A percentile compares a stretch with the other conserved stretches of the same genome.
Evolutionary conservation across 2,797 vertebrate species (phyloP).

Genomic region (Coendou prehensilis): DNA sequence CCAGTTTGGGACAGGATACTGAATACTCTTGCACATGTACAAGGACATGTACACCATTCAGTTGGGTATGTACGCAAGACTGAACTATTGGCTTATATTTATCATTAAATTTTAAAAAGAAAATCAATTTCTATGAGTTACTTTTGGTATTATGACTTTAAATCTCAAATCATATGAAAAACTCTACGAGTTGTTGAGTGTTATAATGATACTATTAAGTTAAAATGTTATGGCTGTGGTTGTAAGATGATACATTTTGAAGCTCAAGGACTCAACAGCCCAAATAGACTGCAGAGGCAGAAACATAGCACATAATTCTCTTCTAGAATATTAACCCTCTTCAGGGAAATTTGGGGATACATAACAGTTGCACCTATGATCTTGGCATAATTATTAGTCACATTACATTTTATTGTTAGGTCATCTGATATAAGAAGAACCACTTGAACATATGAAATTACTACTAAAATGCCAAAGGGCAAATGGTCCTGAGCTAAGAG

Average conservation of each 20-base stretch:
- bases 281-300: not conserved
- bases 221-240: not conserved
- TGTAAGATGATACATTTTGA: not conserved
- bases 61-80: not conserved
- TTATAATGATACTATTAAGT: not conserved
- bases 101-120: slow-evolving; percentile 27
- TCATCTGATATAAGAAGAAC: not conserved
- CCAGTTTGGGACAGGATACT: not conserved
- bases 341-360: not conserved
- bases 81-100: slow-evolving; percentile 2
- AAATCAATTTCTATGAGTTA: slow-evolving; percentile 16
- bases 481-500: not conserved
- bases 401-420: not conserved
- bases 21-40: not conserved
- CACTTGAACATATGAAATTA: not conserved
- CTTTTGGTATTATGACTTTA: not conserved
- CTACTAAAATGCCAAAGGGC: slow-evolving; percentile 9
- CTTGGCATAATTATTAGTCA: not conserved
- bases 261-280: not conserved
- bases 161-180: slow-evolving; percentile 38
- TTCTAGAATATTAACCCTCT: not conserved
- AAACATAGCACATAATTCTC: slow-evolving; percentile 7
- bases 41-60: not conserved
- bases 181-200: not conserved
- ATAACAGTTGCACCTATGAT: not conserved